These are phyloP conservation scores for Geophilus truncorum DNA, from an alignment of 2,888 invertebrate species.

Conservation along the genomic window DNA sequence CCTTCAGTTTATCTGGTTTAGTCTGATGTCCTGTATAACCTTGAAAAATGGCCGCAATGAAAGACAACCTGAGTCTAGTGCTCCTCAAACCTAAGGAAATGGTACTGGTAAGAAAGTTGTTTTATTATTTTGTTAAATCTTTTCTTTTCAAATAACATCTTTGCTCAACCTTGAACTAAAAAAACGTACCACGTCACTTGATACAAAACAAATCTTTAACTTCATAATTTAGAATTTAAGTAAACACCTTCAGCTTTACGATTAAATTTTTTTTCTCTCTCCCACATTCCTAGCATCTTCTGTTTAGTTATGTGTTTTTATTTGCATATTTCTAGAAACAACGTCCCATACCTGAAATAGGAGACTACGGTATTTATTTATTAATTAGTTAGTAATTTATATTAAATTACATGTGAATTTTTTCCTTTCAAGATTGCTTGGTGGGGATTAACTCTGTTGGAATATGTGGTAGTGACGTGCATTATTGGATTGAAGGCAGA, in stretches of 20 bases:
- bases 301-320: slow-evolving; percentile 38
- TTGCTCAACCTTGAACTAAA: too few relatives aligned
- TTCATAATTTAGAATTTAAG: too few relatives aligned
- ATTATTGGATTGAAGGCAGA: slow-evolving; percentile 76
- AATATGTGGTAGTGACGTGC: slow-evolving; percentile 93
- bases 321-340: slow-evolving; percentile 68
- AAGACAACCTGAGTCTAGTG: background rate
- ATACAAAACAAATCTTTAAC: too few relatives aligned
- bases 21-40: too few relatives aligned
- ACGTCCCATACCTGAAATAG: slow-evolving; percentile 71
- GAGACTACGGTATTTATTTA: slow-evolving; percentile 62
- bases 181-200: too few relatives aligned
- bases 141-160: too few relatives aligned
- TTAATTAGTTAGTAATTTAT: background rate
- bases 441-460: slow-evolving; percentile 86
- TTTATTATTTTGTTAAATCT: too few relatives aligned
- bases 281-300: too few relatives aligned
- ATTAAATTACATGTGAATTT: slow-evolving; percentile 39
- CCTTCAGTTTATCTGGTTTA: too few relatives aligned
- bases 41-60: background rate
- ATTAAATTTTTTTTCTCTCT: too few relatives aligned
- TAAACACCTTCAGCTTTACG: too few relatives aligned
- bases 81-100: background rate
- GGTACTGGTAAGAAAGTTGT: slow-evolving; percentile 34
- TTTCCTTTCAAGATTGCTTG: slow-evolving; percentile 64